Evolutionary conservation across 1,140 invertebrate genomes (phyloP), one percentile per base, ranked within the genome.

Genomic region (Trissolcus basalis): DNA sequence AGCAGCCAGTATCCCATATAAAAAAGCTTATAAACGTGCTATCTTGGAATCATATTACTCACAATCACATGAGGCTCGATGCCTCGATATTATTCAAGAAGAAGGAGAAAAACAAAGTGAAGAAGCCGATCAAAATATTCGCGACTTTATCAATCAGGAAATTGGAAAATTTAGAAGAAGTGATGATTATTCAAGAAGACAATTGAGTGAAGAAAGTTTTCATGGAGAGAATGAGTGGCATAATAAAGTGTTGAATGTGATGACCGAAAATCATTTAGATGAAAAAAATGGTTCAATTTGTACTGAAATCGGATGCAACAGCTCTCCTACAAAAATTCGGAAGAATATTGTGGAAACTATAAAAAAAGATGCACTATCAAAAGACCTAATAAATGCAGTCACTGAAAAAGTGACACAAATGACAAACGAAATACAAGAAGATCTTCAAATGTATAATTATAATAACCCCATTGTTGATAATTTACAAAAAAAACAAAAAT

Each of bases 21-120:
- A 79, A 47, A 83, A 81, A 71, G 79, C 87, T 7, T 89, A 90
- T 70, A 92, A 91, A 80, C 90, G 91, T 47, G 89, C 87, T 12
- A 83, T 88, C 35, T 80, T 90, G 13, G 91, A 91, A 49, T 88
- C 91, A 48, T 89, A 90, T 82, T 89, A 90, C 73, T 77, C 88
- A 4, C 89, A 90, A 12, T 84, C 89, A 32, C 81, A 87, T 11
- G 87, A 90, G 43, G 89, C 90, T 14, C 88, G 92, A 79, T 90
- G 89, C 54, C 87, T 93, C 59, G 91, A 92, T 65, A 92, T 93
- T 1, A 93, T 93, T 77, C 90, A 91, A 76, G 92, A 93, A 81
- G 92, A 93, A 85, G 90, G 89, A 4, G 84, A 87, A 50, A 82
- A 81, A 13, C 16, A 74, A 6, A 74, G 71, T 0, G 81, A 81